Conservation (phyloP, 2,888 invertebrate genomes). For the Drosophila peninsularis region DNA sequence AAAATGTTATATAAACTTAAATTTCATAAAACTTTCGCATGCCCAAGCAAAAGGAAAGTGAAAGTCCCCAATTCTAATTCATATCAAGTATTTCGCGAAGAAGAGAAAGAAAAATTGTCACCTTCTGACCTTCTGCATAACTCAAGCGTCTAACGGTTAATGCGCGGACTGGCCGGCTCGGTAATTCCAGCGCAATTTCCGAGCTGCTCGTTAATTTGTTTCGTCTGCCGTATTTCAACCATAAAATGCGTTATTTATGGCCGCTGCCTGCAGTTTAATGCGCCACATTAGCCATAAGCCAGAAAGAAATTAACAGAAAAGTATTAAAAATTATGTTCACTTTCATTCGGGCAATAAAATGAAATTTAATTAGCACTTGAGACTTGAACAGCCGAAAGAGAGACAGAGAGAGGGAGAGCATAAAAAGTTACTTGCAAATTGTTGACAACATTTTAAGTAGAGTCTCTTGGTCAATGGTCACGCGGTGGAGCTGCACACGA, state of each 20-base stretch:
- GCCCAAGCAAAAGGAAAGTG: constrained; percentile 1
- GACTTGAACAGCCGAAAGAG: constrained; percentile 27
- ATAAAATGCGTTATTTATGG: constrained; percentile 53
- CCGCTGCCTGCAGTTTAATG: constrained; percentile 25
- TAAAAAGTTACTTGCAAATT: constrained; percentile 65
- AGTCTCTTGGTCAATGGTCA: constrained; percentile 43
- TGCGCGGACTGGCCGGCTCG: constrained; percentile 1
- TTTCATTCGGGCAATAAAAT: constrained; percentile 56
- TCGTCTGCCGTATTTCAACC: constrained; percentile 27
- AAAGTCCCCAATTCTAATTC: constrained; percentile 20
- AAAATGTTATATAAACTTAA: not conserved
- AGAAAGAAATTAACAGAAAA: constrained; percentile 11
- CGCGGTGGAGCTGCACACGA: constrained; percentile 63
- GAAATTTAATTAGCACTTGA: constrained; percentile 74
- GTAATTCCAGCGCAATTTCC: constrained; percentile 24
- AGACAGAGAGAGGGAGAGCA: constrained; percentile 4
- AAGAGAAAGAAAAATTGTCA: constrained; percentile 12
- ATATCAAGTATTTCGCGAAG: not conserved
- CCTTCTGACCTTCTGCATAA: constrained; percentile 42
- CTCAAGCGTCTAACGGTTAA: constrained; percentile 17
- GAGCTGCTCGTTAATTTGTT: constrained; percentile 42
- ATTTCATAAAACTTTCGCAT: not conserved
- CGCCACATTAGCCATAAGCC: constrained; percentile 30
- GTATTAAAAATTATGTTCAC: constrained; percentile 34
- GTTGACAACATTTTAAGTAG: constrained; percentile 70